These are phyloP conservation scores for Aramus guarauna DNA, from an alignment of 2,113 vertebrate species.

Conservation along the genomic window DNA sequence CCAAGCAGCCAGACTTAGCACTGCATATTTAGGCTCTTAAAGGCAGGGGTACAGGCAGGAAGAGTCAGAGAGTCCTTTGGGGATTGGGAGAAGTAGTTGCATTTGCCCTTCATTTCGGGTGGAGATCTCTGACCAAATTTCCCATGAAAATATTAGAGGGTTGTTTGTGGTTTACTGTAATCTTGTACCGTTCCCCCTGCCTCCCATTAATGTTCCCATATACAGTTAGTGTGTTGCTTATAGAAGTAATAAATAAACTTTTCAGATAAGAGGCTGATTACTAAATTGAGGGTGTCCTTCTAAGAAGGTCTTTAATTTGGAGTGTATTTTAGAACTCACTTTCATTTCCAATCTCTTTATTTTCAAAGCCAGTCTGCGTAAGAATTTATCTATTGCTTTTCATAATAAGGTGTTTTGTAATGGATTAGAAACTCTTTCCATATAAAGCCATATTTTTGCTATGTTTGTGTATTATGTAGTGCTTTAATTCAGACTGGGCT, in stretches of 20 bases:
- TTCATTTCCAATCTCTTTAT: not conserved
- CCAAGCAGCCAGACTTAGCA: not conserved
- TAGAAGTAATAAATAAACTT: not conserved
- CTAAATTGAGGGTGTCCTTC: not conserved
- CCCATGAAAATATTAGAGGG: not conserved
- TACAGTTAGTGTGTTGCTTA: not conserved
- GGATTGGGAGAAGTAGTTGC: not conserved
- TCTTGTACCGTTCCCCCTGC: not conserved
- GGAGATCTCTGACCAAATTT: not conserved
- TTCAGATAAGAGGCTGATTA: not conserved
- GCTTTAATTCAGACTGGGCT: not conserved
- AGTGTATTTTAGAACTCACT: not conserved
- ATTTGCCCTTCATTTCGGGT: not conserved
- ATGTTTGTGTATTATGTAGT: not conserved
- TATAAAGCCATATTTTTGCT: not conserved
- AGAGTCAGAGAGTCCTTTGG: not conserved
- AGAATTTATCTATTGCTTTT: not conserved
- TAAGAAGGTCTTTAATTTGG: not conserved
- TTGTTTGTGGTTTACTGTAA: not conserved
- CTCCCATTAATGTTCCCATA: not conserved
- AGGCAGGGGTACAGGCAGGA: not conserved
- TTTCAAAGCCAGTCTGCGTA: not conserved
- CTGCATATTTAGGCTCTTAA: not conserved
- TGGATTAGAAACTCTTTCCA: not conserved
- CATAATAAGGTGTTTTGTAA: not conserved